Base-by-base conservation (phyloP, 2,888 invertebrate genomes). In the Maniola hyperantus region DNA sequence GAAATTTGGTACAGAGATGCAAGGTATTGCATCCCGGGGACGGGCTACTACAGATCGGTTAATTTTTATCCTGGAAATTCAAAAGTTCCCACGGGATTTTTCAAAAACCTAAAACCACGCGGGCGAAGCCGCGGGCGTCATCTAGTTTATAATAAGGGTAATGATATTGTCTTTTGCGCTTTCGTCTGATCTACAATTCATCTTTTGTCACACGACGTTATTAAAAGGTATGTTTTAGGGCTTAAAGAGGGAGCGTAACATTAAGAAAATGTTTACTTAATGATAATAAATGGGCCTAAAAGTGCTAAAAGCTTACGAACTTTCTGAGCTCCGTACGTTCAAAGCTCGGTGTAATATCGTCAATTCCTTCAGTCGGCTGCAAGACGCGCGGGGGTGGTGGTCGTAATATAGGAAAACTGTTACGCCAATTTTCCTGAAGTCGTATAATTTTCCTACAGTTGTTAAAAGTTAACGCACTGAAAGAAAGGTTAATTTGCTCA, bases 321-420 rank as follows among this genome's bases (percentile, higher is more conserved):
- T 58, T 44, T 58, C 44, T 58, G 18, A 55, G 55, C 44, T 42
- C 13, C 20, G 36, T 20, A 36, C 13, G 39, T 54, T 54, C 5
- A 34, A 54, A 15, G 34, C 20, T 20, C 20, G 42, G 11, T 57
- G 20, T 39, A 6, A 20, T 13, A 42, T 39, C 13, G 20, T 18
- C 13, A 11, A 26, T 42, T 26, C 20, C 59, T 48, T 15, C 48
- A 59, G 59, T 59, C 46, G 15, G 33, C 18, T 48, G 5, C 34
- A 15, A 26, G 34, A 15, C 46, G 59, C 58, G 55, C 57, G 59
- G 10, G 34, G 33, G 33, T 8, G 46, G 11, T 13, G 59, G 59
- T 34, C 59, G 59, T 20, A n/a, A n/a, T n/a, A 46, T 33, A 11
- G 33, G 10, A 15, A 59, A 34, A 13, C 13, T 5, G 6, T 46